Evolutionary conservation across 2,113 vertebrate species (phyloP), one percentile per base, ranked within the genome.

Genomic region (Osmerus eperlanus): DNA sequence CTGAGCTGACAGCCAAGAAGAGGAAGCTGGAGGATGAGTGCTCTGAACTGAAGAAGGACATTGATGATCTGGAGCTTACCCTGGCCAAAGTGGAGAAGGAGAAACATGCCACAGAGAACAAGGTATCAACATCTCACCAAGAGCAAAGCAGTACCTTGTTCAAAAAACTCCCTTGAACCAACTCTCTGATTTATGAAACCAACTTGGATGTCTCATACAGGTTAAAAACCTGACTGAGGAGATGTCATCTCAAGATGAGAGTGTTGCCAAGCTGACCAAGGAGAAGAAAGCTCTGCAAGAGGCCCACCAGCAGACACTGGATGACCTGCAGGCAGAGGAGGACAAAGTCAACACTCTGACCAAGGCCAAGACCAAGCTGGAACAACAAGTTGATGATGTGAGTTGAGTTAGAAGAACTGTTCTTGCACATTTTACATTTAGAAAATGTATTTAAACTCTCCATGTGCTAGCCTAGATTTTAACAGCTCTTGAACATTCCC

Each of bases 271-370:
- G 55, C 55, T 56, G 55, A 56, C 55, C 55, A 56, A 56, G 55
- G 55, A 56, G 55, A 56, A 56, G 55, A 56, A 56, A 56, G 55
- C 55, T 18, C 55, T 56, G 55, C 55, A 56, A 56, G 55, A 56
- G 55, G 55, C 55, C 55, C 55, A 56, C 55, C 55, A 56, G 55
- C 55, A 56, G 55, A 56, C 55, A 56, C 55, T 56, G 55, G 55
- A 56, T 19, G 55, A 56, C 55, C 55, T 56, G 55, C 55, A 56
- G 55, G 55, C 55, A 16, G 55, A 56, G 55, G 55, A 56, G 16
- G 55, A 56, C 55, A 56, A 56, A 56, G 55, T 56, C 55, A 56
- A 56, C 55, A 56, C 55, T 56, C 55, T 56, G 55, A 56, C 55
- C 55, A 56, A 56, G 55, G 55, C 55, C 55, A 56, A 56, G 55